These are phyloP conservation scores for Diaprepes abbreviatus DNA, from an alignment of 2,888 invertebrate species.

Conservation along the genomic window DNA sequence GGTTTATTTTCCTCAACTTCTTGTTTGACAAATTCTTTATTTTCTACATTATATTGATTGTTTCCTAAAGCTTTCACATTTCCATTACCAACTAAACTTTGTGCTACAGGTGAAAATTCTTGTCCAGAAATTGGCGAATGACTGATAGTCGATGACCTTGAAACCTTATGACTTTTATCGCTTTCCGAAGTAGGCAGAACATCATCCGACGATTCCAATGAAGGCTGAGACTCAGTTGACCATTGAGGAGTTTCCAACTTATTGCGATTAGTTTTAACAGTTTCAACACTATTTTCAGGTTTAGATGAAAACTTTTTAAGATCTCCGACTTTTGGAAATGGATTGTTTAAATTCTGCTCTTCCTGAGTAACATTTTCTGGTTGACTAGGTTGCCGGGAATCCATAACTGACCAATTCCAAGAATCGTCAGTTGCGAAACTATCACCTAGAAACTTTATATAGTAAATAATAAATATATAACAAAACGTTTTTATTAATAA, in stretches of 20 bases:
- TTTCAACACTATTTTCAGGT: conserved; percentile 64
- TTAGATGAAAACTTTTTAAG: conserved; percentile 50
- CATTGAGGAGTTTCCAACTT: conserved; percentile 72
- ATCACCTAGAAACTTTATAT: conserved; percentile 66
- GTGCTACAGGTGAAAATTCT: conserved; percentile 32
- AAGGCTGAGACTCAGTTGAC: conserved; percentile 78
- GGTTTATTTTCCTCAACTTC: conserved; percentile 17
- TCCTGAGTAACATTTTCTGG: conserved; percentile 18
- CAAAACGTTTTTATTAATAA: too few relatives aligned
- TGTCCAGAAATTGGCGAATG: conserved; percentile 62
- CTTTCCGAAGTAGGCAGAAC: conserved; percentile 74
- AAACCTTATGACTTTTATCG: conserved; percentile 71
- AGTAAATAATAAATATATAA: too few relatives aligned
- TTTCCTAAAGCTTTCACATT: conserved; percentile 43
- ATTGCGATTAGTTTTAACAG: conserved; percentile 41
- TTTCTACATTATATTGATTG: conserved; percentile 55
- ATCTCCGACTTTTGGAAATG: conserved; percentile 67
- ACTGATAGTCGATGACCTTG: conserved; percentile 68
- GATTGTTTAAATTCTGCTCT: conserved; percentile 37
- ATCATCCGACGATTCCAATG: conserved; percentile 77
- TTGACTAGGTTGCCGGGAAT: conserved; percentile 51
- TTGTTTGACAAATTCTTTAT: conserved; percentile 59
- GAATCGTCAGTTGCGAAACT: conserved; percentile 72
- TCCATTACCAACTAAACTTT: conserved; percentile 8
- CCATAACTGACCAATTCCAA: conserved; percentile 76